phyloP scores from a whole-genome alignment of 1,140 invertebrate genomes.

The Choristoneura fumiferana region DNA sequence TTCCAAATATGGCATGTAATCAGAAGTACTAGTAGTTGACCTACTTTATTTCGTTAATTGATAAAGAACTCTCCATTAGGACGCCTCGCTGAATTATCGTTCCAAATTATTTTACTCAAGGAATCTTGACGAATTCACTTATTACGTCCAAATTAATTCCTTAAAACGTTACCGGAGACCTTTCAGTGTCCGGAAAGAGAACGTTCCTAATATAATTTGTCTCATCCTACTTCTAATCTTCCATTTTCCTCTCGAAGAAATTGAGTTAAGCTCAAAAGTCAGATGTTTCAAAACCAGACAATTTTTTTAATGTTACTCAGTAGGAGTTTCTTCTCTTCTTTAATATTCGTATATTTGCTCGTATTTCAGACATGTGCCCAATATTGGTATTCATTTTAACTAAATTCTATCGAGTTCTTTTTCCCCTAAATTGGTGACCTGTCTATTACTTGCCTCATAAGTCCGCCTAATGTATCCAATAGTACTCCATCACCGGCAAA shows the following conservation, averaged over 20 bases:
- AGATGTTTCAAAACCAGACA: slow-evolving; percentile 17
- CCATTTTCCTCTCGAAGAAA: slow-evolving; percentile 35
- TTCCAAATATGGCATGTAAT: slow-evolving; percentile 4
- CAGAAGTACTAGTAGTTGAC: neutral
- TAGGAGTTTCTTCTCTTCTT: neutral
- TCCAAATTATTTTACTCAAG: slow-evolving; percentile 33
- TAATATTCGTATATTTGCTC: neutral
- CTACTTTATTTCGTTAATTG: slow-evolving; percentile 13
- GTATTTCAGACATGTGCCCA: no score
- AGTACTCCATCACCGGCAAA: slow-evolving; percentile 33
- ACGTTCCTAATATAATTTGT: slow-evolving; percentile 45
- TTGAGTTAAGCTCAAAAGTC: slow-evolving; percentile 25
- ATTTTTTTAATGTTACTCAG: neutral
- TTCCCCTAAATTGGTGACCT: slow-evolving; percentile 11
- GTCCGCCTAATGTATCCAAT: slow-evolving; percentile 33
- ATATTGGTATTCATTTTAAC: neutral
- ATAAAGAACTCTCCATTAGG: slow-evolving; percentile 26
- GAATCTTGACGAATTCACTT: slow-evolving; percentile 43
- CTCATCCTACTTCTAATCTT: slow-evolving; percentile 40
- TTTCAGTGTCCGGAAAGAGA: slow-evolving; percentile 35
- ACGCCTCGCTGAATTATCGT: slow-evolving; percentile 29
- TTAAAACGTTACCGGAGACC: slow-evolving; percentile 28
- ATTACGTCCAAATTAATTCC: slow-evolving; percentile 40
- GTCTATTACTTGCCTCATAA: slow-evolving; percentile 17
- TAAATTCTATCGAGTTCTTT: neutral